Percentiles rank a stretch among this genome's conserved stretches.
Conservation (phyloP, 2,113 vertebrate genomes). For the Semicossyphus pulcher region DNA sequence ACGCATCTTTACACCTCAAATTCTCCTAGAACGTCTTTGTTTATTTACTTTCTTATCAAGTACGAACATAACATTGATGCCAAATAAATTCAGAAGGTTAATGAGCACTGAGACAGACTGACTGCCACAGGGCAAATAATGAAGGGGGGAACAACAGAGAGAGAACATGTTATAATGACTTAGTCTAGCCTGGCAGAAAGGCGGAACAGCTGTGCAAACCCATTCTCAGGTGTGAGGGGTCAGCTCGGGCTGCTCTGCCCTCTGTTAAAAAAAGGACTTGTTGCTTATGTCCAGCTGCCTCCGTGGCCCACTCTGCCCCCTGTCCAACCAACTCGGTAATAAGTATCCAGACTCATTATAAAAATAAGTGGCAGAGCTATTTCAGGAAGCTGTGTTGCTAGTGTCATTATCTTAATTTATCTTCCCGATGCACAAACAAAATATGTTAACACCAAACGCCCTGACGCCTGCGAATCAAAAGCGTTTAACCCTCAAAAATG, state of each 20-base stretch:
- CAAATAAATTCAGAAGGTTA: slow-evolving; percentile 43
- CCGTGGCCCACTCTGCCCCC: slow-evolving; percentile 29
- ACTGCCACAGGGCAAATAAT: slow-evolving; percentile 20
- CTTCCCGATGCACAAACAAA: slow-evolving; percentile 33
- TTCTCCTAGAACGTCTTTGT: neutral
- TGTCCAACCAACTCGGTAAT: slow-evolving; percentile 38
- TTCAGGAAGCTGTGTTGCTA: slow-evolving; percentile 28
- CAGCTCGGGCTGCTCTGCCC: slow-evolving; percentile 11
- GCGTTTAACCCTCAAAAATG: neutral
- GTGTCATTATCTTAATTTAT: slow-evolving; percentile 48
- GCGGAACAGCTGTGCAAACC: slow-evolving; percentile 50
- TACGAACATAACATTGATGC: neutral
- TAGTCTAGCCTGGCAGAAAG: slow-evolving; percentile 41
- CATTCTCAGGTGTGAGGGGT: slow-evolving; percentile 48
- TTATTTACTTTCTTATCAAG: slow-evolving; percentile 12
- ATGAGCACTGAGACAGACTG: slow-evolving; percentile 10
- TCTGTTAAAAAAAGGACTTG: slow-evolving; percentile 47
- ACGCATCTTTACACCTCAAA: neutral
- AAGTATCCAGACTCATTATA: slow-evolving; percentile 48
- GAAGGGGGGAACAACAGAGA: slow-evolving; percentile 13
- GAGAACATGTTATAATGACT: slow-evolving; percentile 19
- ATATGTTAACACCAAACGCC: slow-evolving; percentile 17
- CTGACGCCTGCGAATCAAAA: slow-evolving; percentile 33
- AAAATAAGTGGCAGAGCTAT: slow-evolving; percentile 52
- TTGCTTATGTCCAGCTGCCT: slow-evolving; percentile 60